These are phyloP conservation scores for Onychorhynchus coronatus DNA, from an alignment of 2,113 vertebrate genomes.

Conservation along the genomic window DNA sequence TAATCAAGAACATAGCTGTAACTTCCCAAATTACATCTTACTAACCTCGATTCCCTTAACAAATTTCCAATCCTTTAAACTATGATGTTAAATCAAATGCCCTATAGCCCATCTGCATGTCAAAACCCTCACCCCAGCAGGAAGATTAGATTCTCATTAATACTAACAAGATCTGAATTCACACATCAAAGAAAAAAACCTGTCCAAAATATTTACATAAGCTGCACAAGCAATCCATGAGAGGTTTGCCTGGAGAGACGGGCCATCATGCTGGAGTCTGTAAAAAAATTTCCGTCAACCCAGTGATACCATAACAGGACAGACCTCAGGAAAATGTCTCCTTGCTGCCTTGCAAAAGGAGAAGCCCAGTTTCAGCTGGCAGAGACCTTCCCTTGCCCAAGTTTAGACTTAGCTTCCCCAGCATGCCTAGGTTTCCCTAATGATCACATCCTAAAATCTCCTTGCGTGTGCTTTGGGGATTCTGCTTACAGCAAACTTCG, in stretches of 20 bases:
- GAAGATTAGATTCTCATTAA: neutral
- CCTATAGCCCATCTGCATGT: neutral
- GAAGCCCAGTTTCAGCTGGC: neutral
- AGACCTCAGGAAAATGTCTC: neutral
- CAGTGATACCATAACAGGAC: fast-evolving
- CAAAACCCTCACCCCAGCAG: neutral
- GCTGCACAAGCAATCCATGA: neutral
- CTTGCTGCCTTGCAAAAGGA: neutral
- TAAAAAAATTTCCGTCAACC: neutral
- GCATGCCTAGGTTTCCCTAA: fast-evolving
- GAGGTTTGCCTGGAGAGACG: neutral
- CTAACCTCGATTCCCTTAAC: neutral
- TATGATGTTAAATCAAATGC: neutral
- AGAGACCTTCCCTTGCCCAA: neutral
- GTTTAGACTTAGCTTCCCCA: neutral
- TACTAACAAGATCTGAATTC: neutral
- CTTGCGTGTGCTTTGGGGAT: neutral
- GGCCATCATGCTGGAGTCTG: neutral
- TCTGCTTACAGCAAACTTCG: neutral
- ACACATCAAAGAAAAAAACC: neutral
- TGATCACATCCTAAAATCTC: neutral
- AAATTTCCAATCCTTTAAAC: neutral
- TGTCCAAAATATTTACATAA: neutral
- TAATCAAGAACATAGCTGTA: neutral
- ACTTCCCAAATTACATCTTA: neutral